Evolutionary conservation across 2,113 vertebrate genomes (phyloP).

Genomic region (Uria lomvia): DNA sequence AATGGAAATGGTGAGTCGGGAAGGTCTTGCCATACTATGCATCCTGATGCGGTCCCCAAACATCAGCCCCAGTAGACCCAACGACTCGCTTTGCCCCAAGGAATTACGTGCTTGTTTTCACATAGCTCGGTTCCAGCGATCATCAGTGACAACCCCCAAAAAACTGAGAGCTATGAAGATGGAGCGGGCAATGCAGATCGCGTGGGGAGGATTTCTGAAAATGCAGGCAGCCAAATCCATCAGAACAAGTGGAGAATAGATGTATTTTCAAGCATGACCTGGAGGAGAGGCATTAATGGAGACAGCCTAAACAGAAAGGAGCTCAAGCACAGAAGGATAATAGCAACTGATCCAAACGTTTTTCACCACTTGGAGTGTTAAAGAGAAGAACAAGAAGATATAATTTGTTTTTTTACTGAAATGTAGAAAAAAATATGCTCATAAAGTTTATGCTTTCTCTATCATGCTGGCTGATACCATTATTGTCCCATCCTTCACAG

Average conservation of each 20-base stretch:
- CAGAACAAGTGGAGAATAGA: not conserved
- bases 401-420: not conserved
- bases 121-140: not conserved
- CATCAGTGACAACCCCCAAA: not conserved
- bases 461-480: not conserved
- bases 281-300: not conserved
- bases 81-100: not conserved
- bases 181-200: accelerated
- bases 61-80: not conserved
- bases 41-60: not conserved
- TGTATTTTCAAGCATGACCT: not conserved
- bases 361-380: not conserved
- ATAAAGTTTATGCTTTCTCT: not conserved
- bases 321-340: not conserved
- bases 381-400: not conserved
- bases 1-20: not conserved
- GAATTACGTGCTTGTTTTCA: not conserved
- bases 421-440: not conserved
- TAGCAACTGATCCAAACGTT: not conserved
- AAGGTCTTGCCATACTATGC: not conserved
- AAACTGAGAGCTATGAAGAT: not conserved
- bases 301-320: not conserved
- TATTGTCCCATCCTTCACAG: not conserved
- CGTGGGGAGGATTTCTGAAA: not conserved
- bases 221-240: accelerated